Evolutionary conservation across 1,140 invertebrate species (phyloP).

Genomic region (Drosophila persimilis): DNA sequence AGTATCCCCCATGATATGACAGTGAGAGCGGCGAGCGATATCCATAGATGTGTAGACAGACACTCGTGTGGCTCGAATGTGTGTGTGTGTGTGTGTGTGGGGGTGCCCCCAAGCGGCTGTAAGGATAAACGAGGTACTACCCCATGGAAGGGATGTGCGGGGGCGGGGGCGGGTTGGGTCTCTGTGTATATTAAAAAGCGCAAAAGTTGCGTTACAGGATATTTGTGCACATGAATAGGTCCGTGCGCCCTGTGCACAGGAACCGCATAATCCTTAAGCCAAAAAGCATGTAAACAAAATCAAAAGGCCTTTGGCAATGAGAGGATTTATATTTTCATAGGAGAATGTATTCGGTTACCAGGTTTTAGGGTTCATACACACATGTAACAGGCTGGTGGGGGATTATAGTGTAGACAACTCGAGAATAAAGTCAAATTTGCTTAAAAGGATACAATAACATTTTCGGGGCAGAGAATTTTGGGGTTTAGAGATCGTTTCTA

Average conservation of each 20-base stretch:
- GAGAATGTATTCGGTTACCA: neutral
- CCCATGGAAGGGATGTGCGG: neutral
- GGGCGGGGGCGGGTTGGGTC: constrained; percentile 2
- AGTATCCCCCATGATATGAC: constrained; percentile 5
- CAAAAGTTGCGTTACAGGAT: constrained; percentile 66
- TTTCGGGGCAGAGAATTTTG: neutral
- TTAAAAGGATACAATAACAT: neutral
- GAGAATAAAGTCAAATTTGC: too few relatives aligned
- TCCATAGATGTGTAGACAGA: too few relatives aligned
- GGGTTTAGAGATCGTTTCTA: too few relatives aligned
- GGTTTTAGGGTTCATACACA: neutral
- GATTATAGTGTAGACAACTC: too few relatives aligned
- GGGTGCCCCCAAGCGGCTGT: too few relatives aligned
- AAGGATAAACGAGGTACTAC: neutral
- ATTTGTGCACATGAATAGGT: constrained; percentile 59
- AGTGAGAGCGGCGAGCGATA: too few relatives aligned
- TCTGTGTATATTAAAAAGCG: constrained; percentile 65
- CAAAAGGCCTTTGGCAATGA: constrained; percentile 42
- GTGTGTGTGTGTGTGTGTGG: too few relatives aligned
- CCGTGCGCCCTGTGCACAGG: constrained; percentile 23
- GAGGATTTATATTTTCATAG: constrained; percentile 17
- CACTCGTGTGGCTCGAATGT: too few relatives aligned
- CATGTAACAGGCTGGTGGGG: neutral
- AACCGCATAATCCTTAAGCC: constrained; percentile 61
- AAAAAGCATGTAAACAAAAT: constrained; percentile 55